These are phyloP conservation scores for Brachionus koreanus DNA, from an alignment of 1,140 invertebrate genomes.

Conservation along the genomic window DNA sequence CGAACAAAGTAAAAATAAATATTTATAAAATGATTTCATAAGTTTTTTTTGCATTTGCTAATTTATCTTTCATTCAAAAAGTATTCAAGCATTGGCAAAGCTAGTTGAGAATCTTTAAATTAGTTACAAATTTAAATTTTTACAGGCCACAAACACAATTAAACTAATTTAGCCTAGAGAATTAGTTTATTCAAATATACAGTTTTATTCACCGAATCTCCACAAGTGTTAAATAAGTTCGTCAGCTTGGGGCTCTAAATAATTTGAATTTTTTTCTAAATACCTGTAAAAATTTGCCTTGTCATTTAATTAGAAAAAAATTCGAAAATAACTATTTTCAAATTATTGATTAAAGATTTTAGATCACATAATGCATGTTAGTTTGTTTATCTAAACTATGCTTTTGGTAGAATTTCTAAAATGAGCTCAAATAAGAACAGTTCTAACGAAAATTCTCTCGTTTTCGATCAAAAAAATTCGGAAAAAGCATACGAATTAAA, in stretches of 20 bases:
- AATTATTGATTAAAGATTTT: not conserved
- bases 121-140: not conserved
- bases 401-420: not conserved
- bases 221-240: not conserved
- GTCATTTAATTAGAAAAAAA: not conserved
- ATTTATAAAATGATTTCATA: not conserved
- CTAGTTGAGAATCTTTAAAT: not conserved
- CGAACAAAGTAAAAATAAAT: not conserved
- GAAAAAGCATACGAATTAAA: not conserved
- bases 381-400: not conserved
- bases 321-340: not conserved
- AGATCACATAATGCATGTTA: not conserved
- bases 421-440: not conserved
- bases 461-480: not conserved
- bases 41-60: not conserved
- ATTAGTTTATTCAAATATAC: conserved; percentile 17
- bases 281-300: not conserved
- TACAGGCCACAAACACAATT: not conserved
- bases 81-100: not conserved
- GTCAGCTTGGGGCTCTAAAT: not conserved
- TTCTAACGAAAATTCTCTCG: not conserved
- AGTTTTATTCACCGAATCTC: not conserved
- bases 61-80: not conserved
- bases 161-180: not conserved
- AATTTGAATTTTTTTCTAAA: not conserved